These are phyloP conservation scores for Eilema sororculum DNA, from an alignment of 2,888 invertebrate species.

Conservation along the genomic window DNA sequence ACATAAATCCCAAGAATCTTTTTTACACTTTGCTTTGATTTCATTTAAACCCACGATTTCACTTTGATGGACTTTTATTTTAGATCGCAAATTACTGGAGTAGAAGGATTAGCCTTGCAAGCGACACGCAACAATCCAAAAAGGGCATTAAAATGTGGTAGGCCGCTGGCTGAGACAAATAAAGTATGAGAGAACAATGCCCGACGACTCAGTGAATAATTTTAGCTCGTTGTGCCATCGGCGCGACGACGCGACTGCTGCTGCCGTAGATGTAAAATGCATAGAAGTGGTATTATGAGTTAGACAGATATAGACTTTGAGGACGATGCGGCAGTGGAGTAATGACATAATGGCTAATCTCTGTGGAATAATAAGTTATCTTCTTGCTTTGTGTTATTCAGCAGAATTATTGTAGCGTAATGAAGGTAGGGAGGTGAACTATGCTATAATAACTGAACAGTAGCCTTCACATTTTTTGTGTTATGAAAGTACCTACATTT, in stretches of 20 bases:
- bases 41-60: slow-evolving; percentile 44
- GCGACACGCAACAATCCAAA: slow-evolving; percentile 77
- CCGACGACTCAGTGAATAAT: slow-evolving; percentile 82
- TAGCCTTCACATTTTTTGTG: background rate
- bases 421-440: too few relatives aligned
- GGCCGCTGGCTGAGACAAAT: slow-evolving; percentile 70
- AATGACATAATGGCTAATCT: slow-evolving; percentile 35
- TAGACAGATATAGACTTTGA: background rate
- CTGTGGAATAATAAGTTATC: slow-evolving; percentile 4
- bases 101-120: slow-evolving; percentile 73
- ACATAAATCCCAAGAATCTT: slow-evolving; percentile 34
- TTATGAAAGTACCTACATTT: background rate
- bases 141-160: slow-evolving; percentile 61
- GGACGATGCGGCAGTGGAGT: background rate
- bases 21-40: slow-evolving; percentile 38
- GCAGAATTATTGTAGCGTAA: too few relatives aligned
- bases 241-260: slow-evolving; percentile 67
- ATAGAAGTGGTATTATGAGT: slow-evolving; percentile 52
- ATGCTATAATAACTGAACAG: too few relatives aligned
- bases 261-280: slow-evolving; percentile 44
- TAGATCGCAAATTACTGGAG: slow-evolving; percentile 76
- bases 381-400: background rate
- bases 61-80: slow-evolving; percentile 74
- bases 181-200: slow-evolving; percentile 85
- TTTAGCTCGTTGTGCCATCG: slow-evolving; percentile 78